These are phyloP conservation scores for Amiota mariae DNA, from an alignment of 2,888 invertebrate species.

Conservation along the genomic window DNA sequence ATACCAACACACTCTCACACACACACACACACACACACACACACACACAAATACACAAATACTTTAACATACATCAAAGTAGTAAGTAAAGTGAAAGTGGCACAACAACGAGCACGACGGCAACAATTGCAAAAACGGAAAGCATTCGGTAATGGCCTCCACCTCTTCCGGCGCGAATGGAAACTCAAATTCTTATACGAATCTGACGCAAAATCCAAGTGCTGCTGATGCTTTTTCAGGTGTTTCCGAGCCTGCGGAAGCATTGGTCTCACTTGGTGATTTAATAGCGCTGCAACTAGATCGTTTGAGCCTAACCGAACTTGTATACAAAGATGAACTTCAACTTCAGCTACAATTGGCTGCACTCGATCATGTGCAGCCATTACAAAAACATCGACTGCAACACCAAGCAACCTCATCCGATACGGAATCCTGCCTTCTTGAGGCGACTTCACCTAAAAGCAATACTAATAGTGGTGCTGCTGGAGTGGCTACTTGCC, in stretches of 20 bases:
- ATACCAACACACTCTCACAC: not conserved
- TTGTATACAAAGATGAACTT: slow-evolving; percentile 57
- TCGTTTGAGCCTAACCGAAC: slow-evolving; percentile 53
- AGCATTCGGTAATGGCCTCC: slow-evolving; percentile 45
- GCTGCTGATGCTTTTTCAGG: not conserved
- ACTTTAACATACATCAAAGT: not conserved
- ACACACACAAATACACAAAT: not conserved
- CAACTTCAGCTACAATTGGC: slow-evolving; percentile 54
- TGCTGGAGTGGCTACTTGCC: slow-evolving; percentile 21
- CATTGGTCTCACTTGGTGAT: slow-evolving; percentile 52
- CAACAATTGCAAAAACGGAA: slow-evolving; percentile 18
- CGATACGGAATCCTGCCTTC: slow-evolving; percentile 27
- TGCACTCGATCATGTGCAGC: slow-evolving; percentile 44
- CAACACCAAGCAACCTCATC: slow-evolving; percentile 38
- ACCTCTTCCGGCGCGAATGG: slow-evolving; percentile 40
- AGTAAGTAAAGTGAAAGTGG: slow-evolving; percentile 32
- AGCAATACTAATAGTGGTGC: slow-evolving; percentile 33
- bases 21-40: slow-evolving; percentile 14
- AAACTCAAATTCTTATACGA: not conserved
- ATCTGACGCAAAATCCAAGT: not conserved
- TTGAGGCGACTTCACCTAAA: slow-evolving; percentile 38
- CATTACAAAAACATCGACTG: slow-evolving; percentile 34
- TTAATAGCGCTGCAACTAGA: slow-evolving; percentile 57
- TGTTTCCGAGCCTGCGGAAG: slow-evolving; percentile 43
- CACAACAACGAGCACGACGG: slow-evolving; percentile 26